Evolutionary conservation across 2,113 vertebrate species (phyloP).

Genomic region (Bubo scandiacus): DNA sequence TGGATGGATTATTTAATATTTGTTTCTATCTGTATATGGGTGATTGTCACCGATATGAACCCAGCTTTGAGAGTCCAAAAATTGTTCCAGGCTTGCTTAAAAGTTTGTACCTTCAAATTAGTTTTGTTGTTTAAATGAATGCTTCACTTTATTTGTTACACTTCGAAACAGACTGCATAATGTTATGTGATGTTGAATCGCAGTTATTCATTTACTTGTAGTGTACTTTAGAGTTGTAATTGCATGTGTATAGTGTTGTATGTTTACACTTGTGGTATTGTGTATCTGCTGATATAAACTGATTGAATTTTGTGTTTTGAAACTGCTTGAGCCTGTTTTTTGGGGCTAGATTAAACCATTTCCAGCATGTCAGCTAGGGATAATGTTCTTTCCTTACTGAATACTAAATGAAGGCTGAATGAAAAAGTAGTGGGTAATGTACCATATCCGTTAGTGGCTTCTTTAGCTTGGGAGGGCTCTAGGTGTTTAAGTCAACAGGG

Average conservation of each 20-base stretch:
- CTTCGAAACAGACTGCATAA: background rate
- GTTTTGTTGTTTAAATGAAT: background rate
- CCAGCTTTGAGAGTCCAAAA: background rate
- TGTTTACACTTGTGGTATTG: background rate
- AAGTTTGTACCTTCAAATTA: background rate
- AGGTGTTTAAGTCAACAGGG: background rate
- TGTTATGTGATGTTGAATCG: background rate
- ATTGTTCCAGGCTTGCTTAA: background rate
- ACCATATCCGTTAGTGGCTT: background rate
- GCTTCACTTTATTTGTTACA: background rate
- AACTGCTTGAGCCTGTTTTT: background rate
- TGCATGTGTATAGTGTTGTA: background rate
- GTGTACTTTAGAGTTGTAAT: background rate
- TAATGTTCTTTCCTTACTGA: background rate
- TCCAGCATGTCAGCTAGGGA: background rate
- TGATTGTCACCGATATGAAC: background rate
- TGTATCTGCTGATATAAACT: background rate
- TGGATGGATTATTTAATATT: background rate
- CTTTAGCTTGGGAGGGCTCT: background rate
- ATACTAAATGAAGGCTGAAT: background rate
- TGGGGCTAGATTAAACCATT: background rate
- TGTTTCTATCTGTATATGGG: background rate
- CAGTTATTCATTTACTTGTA: background rate
- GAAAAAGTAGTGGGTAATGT: background rate
- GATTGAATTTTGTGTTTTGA: background rate